Evolutionary conservation across 2,888 invertebrate species (phyloP), one percentile per base, ranked within the genome.

Genomic region (Himalopsyche anomala): DNA sequence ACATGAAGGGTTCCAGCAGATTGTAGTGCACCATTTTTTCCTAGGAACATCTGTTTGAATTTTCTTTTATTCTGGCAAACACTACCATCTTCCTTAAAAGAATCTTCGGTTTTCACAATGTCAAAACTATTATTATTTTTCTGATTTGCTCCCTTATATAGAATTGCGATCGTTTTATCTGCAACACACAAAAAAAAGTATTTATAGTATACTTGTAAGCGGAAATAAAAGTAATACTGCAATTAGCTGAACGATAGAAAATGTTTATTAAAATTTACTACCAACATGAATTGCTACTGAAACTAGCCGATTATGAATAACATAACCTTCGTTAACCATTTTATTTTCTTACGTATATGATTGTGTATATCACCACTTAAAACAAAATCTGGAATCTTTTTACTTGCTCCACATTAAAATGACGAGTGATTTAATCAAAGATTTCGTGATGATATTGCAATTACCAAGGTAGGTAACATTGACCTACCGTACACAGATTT

Each of bases 401-500:
- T 1, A 17, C 42, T 40, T 38, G 80, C 40, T 17, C 3, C 40
- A 80, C 4, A 80, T 40, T 40, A 40, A 19, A 80, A 45, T 45
- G 11, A 38, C 54, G 28, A 17, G n/a, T 81, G 4, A n/a, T 81
- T 42, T 81, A 51, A n/a, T 54, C 0, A 45, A 54, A 19, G 45
- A 45, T 45, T 45, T 9, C 9, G 2, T 45, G 8, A 80, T 19
- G 15, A 38, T 80, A 9, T 11, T 80, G 40, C 40, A 38, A 15
- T 17, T 51, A 51, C 11, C 54, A 81, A 19, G 40, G 28, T 40
- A 45, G 38, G 28, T 74, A 36, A n/a, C 8, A 69, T 28, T 19
- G 56, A 89, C 87, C 79, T 90, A 92, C 93, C 92, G 84, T 93
- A 92, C 89, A 93, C 92, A 90, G 91, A 91, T 89, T 91, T 90